A percentile compares a stretch with the other conserved stretches of the same genome.
Evolutionary conservation across 2,113 vertebrate genomes (phyloP).

Genomic region (Vidua chalybeata): DNA sequence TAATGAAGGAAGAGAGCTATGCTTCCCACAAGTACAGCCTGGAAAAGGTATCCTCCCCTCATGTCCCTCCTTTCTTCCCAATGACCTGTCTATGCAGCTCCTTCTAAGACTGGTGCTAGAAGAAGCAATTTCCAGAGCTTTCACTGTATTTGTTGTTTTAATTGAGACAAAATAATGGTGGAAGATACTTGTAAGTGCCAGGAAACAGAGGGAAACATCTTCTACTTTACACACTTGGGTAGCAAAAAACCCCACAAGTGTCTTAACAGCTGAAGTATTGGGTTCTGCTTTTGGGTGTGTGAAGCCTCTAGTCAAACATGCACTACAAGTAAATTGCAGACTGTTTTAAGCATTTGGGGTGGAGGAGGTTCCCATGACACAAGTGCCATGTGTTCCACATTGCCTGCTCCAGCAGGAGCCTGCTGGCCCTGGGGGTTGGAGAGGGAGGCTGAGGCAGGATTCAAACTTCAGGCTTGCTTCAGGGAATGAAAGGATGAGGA

Average conservation of each 20-base stretch:
- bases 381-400: not conserved
- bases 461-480: not conserved
- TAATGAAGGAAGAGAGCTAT: not conserved
- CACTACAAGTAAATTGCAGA: not conserved
- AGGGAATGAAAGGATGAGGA: not conserved
- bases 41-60: not conserved
- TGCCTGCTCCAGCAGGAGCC: not conserved
- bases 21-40: not conserved
- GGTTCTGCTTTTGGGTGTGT: not conserved
- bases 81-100: rapidly evolving
- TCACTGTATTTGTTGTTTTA: not conserved
- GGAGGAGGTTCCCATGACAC: not conserved
- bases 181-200: not conserved
- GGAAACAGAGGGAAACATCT: not conserved
- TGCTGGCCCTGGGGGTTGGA: not conserved
- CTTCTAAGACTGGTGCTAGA: not conserved
- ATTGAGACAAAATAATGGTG: not conserved
- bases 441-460: not conserved
- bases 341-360: not conserved
- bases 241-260: not conserved
- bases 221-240: not conserved
- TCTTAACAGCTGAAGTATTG: not conserved
- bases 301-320: not conserved
- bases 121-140: not conserved
- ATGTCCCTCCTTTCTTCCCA: not conserved